Conservation (phyloP, 2,797 vertebrate genomes). For the Loriculus beryllinus region DNA sequence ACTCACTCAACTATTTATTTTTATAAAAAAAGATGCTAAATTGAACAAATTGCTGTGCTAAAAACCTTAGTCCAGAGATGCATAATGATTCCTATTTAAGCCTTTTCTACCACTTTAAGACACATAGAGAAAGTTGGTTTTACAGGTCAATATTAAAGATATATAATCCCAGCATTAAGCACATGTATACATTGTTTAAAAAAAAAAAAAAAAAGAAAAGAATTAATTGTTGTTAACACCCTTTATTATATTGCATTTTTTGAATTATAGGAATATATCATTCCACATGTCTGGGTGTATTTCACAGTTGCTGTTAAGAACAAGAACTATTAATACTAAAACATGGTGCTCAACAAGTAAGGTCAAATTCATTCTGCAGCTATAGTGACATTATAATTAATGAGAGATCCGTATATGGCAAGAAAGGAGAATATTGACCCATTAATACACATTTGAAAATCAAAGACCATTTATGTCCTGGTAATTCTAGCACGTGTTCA, state of each 20-base stretch:
- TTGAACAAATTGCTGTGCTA: background rate
- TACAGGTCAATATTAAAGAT: background rate
- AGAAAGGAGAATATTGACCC: slow-evolving; percentile 45
- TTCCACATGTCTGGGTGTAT: background rate
- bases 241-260: background rate
- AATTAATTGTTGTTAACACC: background rate
- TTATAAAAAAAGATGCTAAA: background rate
- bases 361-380: slow-evolving; percentile 57
- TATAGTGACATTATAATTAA: slow-evolving; percentile 35
- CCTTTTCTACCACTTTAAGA: background rate
- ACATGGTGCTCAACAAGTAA: background rate
- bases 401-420: slow-evolving; percentile 31
- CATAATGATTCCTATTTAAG: background rate
- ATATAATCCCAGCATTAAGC: background rate
- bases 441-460: slow-evolving; percentile 53
- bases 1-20: background rate
- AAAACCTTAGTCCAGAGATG: background rate
- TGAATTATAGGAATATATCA: background rate
- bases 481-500: background rate
- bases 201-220: background rate
- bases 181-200: background rate
- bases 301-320: slow-evolving; percentile 36
- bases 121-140: background rate
- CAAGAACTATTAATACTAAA: slow-evolving; percentile 49
- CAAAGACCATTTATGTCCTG: slow-evolving; percentile 35